A percentile compares a stretch with the other conserved stretches of the same genome.
Evolutionary conservation across 2,888 invertebrate genomes (phyloP).

Genomic region (Tiphia femorata): DNA sequence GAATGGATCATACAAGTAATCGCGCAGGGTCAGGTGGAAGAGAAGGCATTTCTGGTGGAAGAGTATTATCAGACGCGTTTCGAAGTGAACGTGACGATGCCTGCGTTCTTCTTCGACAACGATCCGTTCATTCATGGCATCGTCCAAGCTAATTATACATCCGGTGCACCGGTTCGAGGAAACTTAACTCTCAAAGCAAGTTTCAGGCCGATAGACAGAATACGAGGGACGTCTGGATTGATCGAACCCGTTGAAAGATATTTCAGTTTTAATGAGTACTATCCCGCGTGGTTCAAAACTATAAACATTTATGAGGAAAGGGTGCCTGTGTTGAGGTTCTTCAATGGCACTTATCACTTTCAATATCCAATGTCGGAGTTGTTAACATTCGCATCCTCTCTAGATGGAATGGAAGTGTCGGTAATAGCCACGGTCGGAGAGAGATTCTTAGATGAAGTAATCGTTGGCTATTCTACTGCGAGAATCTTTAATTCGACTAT

Average conservation of each 20-base stretch:
- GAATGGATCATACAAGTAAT: slow-evolving; percentile 92
- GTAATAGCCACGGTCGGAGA: slow-evolving; percentile 91
- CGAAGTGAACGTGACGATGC: slow-evolving; percentile 96
- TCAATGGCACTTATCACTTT: slow-evolving; percentile 89
- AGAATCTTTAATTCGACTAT: slow-evolving; percentile 90
- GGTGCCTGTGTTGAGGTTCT: slow-evolving; percentile 82
- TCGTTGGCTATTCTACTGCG: slow-evolving; percentile 89
- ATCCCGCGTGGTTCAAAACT: slow-evolving; percentile 84
- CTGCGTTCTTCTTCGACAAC: slow-evolving; percentile 91
- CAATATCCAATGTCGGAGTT: slow-evolving; percentile 88
- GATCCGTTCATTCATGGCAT: slow-evolving; percentile 87
- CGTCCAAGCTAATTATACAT: slow-evolving; percentile 95
- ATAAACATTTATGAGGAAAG: slow-evolving; percentile 74
- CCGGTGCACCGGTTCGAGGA: slow-evolving; percentile 90
- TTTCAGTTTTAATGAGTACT: slow-evolving; percentile 84
- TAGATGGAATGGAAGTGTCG: slow-evolving; percentile 84
- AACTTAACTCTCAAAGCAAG: slow-evolving; percentile 89
- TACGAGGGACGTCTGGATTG: slow-evolving; percentile 20
- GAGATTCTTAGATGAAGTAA: slow-evolving; percentile 85
- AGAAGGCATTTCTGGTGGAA: slow-evolving; percentile 88
- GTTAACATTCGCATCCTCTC: slow-evolving; percentile 74
- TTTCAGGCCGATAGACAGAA: slow-evolving; percentile 75
- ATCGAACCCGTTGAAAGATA: slow-evolving; percentile 76
- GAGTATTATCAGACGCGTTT: slow-evolving; percentile 96
- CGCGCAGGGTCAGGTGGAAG: slow-evolving; percentile 90